phyloP scores from a whole-genome alignment of 1,140 invertebrate genomes.

The Heliconius nattereri region DNA sequence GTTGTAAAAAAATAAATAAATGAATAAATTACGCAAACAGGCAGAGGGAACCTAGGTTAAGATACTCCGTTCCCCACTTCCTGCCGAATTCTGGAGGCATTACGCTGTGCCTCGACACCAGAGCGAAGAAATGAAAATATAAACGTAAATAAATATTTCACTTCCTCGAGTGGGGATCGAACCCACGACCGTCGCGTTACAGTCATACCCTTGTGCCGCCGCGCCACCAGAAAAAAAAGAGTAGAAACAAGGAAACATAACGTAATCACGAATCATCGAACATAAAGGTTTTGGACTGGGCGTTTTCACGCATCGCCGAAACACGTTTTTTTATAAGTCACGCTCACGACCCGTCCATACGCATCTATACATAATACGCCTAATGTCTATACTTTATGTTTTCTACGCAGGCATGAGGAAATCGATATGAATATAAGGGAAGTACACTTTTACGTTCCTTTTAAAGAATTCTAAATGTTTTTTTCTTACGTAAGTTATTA shows the following conservation, averaged over 20 bases:
- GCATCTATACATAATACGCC: background rate
- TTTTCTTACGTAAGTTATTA: background rate
- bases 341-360: slow-evolving; percentile 15
- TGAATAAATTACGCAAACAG: too few relatives aligned
- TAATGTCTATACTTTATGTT: slow-evolving; percentile 8
- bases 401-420: slow-evolving; percentile 35
- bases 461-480: background rate
- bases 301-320: slow-evolving; percentile 28
- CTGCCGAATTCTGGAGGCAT: too few relatives aligned
- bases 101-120: too few relatives aligned
- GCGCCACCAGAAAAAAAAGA: background rate
- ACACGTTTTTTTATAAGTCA: background rate
- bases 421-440: slow-evolving; percentile 20
- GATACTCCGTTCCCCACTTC: too few relatives aligned
- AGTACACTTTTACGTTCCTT: slow-evolving; percentile 26
- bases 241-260: slow-evolving; percentile 24
- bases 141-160: too few relatives aligned
- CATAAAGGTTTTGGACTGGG: slow-evolving; percentile 20
- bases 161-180: too few relatives aligned
- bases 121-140: too few relatives aligned
- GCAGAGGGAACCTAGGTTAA: too few relatives aligned
- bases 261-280: slow-evolving; percentile 25
- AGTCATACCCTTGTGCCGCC: too few relatives aligned
- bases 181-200: too few relatives aligned
- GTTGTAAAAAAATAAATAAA: too few relatives aligned